Evolutionary conservation across 2,113 vertebrate species (phyloP).

Genomic region (Puma concolor): DNA sequence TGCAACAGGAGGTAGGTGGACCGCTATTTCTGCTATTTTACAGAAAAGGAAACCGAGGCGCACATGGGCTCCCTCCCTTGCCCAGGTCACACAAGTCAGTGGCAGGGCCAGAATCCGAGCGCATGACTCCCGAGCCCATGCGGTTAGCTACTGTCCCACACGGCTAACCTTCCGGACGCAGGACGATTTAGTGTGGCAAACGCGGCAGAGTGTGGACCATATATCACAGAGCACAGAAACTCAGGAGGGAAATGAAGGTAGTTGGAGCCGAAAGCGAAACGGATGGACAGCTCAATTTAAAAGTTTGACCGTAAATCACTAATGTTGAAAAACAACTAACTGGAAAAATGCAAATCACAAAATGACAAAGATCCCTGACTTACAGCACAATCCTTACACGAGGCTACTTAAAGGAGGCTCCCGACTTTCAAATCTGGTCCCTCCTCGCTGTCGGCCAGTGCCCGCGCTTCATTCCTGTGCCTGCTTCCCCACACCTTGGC

Average conservation of each 20-base stretch:
- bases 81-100: neutral
- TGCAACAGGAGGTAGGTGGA: neutral
- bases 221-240: neutral
- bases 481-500: accelerated
- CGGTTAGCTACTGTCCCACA: neutral
- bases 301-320: neutral
- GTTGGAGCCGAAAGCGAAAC: neutral
- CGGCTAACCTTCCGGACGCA: neutral
- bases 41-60: neutral
- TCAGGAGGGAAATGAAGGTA: neutral
- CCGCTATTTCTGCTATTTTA: neutral
- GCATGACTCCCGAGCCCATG: neutral
- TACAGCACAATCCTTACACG: neutral
- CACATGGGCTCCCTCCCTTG: neutral
- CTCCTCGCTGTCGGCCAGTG: neutral
- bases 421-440: neutral
- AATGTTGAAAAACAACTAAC: neutral
- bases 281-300: neutral
- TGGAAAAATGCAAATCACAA: neutral
- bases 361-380: neutral
- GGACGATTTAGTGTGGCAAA: neutral
- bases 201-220: accelerated
- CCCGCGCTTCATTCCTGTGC: neutral
- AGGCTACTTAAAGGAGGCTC: neutral
- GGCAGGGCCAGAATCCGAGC: neutral